These are phyloP conservation scores for Semicossyphus pulcher DNA, from an alignment of 2,113 vertebrate species.

Conservation along the genomic window DNA sequence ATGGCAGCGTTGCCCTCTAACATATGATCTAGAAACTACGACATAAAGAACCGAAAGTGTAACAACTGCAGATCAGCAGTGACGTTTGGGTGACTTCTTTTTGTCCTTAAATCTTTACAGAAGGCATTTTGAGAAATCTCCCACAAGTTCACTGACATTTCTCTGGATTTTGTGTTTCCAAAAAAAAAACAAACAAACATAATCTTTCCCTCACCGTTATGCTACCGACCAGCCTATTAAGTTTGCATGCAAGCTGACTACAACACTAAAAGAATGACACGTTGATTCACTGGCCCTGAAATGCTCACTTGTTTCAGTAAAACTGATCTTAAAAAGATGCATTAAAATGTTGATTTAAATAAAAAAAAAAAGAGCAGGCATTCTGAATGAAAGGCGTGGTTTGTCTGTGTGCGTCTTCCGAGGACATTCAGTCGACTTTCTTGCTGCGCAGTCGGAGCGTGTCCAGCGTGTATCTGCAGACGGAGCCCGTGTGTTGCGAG, in stretches of 20 bases:
- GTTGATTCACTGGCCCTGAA: conserved; percentile 54
- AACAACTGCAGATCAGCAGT: conserved; percentile 47
- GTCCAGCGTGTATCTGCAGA: conserved; percentile 87
- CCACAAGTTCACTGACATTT: conserved; percentile 11
- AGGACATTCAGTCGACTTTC: conserved; percentile 89
- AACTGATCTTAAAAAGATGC: conserved; percentile 64
- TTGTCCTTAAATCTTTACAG: conserved; percentile 41
- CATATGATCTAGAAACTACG: conserved; percentile 15
- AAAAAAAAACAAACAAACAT: not conserved
- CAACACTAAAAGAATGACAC: conserved; percentile 51
- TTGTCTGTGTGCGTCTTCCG: not conserved
- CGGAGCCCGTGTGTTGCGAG: conserved; percentile 84
- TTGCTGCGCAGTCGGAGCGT: conserved; percentile 88
- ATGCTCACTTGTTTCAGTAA: conserved; percentile 41
- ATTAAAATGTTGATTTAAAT: conserved; percentile 48
- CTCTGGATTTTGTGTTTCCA: conserved; percentile 10
- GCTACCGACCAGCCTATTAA: conserved; percentile 18
- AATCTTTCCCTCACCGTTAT: conserved; percentile 17
- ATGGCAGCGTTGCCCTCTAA: conserved; percentile 48
- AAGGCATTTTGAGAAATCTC: conserved; percentile 66
- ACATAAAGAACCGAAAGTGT: conserved; percentile 26
- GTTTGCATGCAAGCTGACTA: conserved; percentile 62
- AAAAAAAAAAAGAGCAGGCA: conserved; percentile 43
- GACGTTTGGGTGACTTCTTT: conserved; percentile 16
- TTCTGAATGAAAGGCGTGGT: conserved; percentile 51